These are phyloP conservation scores for Antennarius maculatus DNA, from an alignment of 2,797 vertebrate species.

Conservation along the genomic window DNA sequence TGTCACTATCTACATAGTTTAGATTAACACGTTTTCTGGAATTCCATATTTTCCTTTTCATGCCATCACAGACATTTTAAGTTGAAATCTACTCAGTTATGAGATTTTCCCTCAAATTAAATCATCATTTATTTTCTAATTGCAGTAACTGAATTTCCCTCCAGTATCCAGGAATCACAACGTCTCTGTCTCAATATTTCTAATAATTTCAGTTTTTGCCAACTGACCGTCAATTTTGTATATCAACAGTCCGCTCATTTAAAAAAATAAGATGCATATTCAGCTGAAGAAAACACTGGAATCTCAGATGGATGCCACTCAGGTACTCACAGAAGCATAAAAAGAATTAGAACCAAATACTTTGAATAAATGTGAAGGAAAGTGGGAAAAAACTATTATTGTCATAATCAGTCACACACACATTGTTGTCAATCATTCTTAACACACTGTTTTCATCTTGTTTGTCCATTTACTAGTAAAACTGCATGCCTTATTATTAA, in stretches of 20 bases:
- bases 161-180: conserved; percentile 33
- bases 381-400: not conserved
- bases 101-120: conserved; percentile 32
- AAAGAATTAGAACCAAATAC: not conserved
- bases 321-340: not conserved
- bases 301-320: conserved; percentile 5
- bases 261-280: conserved; percentile 21
- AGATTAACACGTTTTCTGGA: not conserved
- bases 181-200: conserved; percentile 29
- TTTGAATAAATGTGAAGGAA: not conserved
- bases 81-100: not conserved
- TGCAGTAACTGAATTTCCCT: conserved; percentile 17
- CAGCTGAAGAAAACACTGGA: conserved; percentile 18
- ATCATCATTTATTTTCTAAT: conserved; percentile 18
- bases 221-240: conserved; percentile 21
- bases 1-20: not conserved
- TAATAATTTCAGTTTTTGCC: conserved; percentile 31
- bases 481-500: too few relatives aligned
- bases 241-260: conserved; percentile 30
- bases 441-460: not conserved
- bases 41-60: conserved; percentile 1
- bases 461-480: too few relatives aligned
- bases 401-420: not conserved
- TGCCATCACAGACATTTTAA: too few relatives aligned
- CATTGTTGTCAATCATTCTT: not conserved